Base-by-base conservation (phyloP, 2,113 vertebrate genomes). In the Apodemus sylvaticus region DNA sequence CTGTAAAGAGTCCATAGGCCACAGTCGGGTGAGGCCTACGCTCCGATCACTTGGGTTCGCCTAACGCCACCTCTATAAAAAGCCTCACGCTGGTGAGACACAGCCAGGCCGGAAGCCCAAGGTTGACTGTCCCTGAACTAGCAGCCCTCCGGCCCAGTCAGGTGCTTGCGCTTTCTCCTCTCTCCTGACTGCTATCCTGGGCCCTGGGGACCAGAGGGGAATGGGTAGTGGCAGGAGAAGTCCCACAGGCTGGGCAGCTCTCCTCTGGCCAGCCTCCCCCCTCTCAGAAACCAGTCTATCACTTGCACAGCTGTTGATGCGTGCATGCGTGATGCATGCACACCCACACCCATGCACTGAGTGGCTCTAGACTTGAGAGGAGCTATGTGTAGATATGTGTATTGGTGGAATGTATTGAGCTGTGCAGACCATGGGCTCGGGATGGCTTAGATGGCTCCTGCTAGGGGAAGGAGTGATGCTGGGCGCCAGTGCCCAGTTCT, bases 51-150 rank as follows among this genome's bases (percentile, higher is more conserved):
- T 29, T 29, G 26, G 90, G 93, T 91, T 95, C 36, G 6, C 60
- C 87, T 78, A 68, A 14, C 29, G 20, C 36, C 13, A 73, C 82
- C 55, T 94, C 94, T 95, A 95, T 94, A 95, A 97, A 97, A 97
- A 95, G 96, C 91, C 91, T 0, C 0, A 29, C 55, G 94, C 96
- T 94, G 86, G 94, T 58, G 31, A 82, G 83, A 34, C 89, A 68
- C 14, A n/a, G 74, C 78, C 90, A 66, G 76, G 94, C 93, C 73
- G 9, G 83, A 86, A 90, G 89, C 76, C 94, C 86, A 92, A 92
- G 94, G 97, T 20, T 96, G 94, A 88, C 86, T 19, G 76, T 89
- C 94, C 73, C 90, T 60, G 66, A 55, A 29, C 64, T 77, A 88
- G 22, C 76, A 16, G 87, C 83, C 91, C 51, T 93, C 73, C 17